Percentiles rank a stretch among this genome's conserved stretches.
Conservation (phyloP, 1,140 invertebrate species). For the Habropoda laboriosa region DNA sequence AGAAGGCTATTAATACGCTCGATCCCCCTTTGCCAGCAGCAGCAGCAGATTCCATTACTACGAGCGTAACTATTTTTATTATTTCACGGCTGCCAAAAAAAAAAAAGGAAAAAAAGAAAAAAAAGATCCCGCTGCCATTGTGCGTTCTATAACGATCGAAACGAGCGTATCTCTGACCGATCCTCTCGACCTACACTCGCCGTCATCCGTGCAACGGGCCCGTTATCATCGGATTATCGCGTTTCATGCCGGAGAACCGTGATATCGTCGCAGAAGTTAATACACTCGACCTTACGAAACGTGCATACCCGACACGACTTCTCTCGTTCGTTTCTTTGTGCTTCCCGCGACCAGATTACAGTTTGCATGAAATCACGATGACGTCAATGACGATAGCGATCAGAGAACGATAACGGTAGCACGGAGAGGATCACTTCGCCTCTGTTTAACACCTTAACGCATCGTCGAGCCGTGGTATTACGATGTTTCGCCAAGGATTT, state of each 20-base stretch:
- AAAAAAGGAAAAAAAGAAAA: too few relatives aligned
- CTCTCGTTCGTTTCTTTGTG: neutral
- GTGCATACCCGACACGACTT: neutral
- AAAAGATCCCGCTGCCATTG: too few relatives aligned
- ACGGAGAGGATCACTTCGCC: neutral
- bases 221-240: constrained; percentile 40
- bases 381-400: neutral
- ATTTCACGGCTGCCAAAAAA: constrained; percentile 33
- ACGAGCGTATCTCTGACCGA: too few relatives aligned
- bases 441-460: too few relatives aligned
- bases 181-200: too few relatives aligned
- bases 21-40: constrained; percentile 17
- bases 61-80: constrained; percentile 40
- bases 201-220: constrained; percentile 14
- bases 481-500: too few relatives aligned
- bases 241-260: constrained; percentile 3
- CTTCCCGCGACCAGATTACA: neutral
- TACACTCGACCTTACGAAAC: neutral
- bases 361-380: neutral
- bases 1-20: constrained; percentile 22
- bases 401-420: neutral
- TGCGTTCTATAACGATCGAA: too few relatives aligned
- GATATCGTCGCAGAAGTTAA: neutral
- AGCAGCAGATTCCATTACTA: constrained; percentile 30
- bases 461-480: too few relatives aligned